Conservation (phyloP, 2,888 invertebrate species). For the Andrena chrysosceles region DNA sequence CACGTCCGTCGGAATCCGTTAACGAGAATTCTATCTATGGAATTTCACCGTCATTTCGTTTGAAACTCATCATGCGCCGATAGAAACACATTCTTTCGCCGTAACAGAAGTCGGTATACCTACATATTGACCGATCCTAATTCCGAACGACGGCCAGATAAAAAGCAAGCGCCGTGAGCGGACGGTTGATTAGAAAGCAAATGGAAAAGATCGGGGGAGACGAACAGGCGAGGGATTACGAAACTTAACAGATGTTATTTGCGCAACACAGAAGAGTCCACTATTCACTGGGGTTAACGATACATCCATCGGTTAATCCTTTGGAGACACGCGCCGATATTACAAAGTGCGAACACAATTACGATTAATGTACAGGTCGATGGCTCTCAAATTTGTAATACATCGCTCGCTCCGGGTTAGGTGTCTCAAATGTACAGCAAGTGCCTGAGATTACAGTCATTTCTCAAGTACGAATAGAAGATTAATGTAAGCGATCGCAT, state of each 20-base stretch:
- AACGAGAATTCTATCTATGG: slow-evolving; percentile 50
- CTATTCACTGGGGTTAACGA: neutral
- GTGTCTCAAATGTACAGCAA: neutral
- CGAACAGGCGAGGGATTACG: neutral
- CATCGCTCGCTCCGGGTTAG: neutral
- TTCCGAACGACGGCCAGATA: neutral
- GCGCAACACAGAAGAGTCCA: neutral
- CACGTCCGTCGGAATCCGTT: slow-evolving; percentile 37
- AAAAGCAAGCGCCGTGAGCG: neutral
- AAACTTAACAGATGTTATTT: slow-evolving; percentile 26
- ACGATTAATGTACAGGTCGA: neutral
- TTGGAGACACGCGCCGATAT: neutral
- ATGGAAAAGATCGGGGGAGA: slow-evolving; percentile 22
- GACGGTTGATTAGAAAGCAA: slow-evolving; percentile 30
- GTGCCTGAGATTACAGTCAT: neutral
- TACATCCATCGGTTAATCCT: neutral
- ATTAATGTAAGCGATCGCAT: slow-evolving; percentile 16
- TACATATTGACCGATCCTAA: slow-evolving; percentile 28
- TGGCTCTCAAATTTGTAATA: neutral
- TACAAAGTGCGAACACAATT: neutral
- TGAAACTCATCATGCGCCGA: slow-evolving; percentile 39
- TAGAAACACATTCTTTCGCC: slow-evolving; percentile 43
- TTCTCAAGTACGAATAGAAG: slow-evolving; percentile 22
- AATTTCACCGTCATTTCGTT: slow-evolving; percentile 51
- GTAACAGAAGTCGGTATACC: slow-evolving; percentile 38